These are phyloP conservation scores for Propithecus coquereli DNA, from an alignment of 2,113 vertebrate species.

Conservation along the genomic window DNA sequence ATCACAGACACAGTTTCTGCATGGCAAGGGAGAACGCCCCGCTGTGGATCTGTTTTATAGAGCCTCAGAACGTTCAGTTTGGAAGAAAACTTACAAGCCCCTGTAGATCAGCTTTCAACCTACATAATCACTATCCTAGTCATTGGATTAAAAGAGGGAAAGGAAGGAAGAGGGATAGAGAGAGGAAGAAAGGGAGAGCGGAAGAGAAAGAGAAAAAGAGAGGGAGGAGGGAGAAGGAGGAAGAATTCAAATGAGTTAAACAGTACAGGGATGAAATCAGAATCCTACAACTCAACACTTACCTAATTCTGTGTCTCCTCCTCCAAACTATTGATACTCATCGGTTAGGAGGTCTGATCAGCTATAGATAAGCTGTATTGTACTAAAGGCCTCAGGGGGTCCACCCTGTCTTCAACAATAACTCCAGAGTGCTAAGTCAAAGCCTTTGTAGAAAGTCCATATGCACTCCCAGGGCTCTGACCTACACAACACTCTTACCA, in stretches of 20 bases:
- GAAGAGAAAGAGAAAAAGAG: not conserved
- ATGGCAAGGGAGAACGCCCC: not conserved
- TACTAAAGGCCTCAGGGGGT: not conserved
- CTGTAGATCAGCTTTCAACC: not conserved
- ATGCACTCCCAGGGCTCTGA: not conserved
- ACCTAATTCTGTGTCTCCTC: not conserved
- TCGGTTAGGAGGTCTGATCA: not conserved
- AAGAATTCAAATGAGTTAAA: not conserved
- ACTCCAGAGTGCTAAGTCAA: not conserved
- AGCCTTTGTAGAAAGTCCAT: not conserved
- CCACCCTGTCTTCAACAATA: not conserved
- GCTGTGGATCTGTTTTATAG: not conserved
- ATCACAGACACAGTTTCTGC: not conserved
- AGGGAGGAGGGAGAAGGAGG: not conserved
- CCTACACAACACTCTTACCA: not conserved
- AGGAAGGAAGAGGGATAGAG: not conserved
- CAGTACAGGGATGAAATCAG: not conserved
- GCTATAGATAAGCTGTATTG: not conserved
- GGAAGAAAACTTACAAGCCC: not conserved
- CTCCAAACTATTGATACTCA: not conserved
- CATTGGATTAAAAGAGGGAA: not conserved
- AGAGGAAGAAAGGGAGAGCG: not conserved
- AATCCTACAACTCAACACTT: not conserved
- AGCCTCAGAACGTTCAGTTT: not conserved
- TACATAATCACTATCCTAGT: not conserved